phyloP scores from a whole-genome alignment of 1,140 invertebrate genomes.

The Zaprionus camerounensis region DNA sequence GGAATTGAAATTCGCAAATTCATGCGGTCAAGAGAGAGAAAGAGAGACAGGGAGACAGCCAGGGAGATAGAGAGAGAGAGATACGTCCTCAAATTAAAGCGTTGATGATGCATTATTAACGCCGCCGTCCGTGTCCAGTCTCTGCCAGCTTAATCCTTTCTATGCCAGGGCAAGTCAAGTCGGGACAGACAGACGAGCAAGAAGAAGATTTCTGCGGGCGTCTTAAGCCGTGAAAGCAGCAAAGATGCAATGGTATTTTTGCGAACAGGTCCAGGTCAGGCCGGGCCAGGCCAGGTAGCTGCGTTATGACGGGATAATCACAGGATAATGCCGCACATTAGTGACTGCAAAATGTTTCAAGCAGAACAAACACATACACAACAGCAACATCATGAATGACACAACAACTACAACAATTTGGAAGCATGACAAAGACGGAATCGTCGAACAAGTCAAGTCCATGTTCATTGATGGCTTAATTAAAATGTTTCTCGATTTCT shows the following conservation, averaged over 20 bases:
- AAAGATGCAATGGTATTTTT: slow-evolving; percentile 31
- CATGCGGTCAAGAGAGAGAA: neutral
- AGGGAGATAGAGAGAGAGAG: neutral
- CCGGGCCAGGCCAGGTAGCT: slow-evolving; percentile 29
- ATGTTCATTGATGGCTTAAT: slow-evolving; percentile 75
- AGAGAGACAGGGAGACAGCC: too few species aligned
- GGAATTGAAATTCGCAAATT: slow-evolving; percentile 1
- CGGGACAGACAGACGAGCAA: neutral
- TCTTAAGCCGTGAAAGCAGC: slow-evolving; percentile 50
- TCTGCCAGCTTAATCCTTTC: slow-evolving; percentile 68
- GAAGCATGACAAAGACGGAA: slow-evolving; percentile 37
- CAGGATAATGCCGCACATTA: slow-evolving; percentile 79
- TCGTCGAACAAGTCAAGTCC: slow-evolving; percentile 29
- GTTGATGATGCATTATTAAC: slow-evolving; percentile 84
- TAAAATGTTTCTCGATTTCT: slow-evolving; percentile 61
- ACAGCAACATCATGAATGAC: slow-evolving; percentile 32
- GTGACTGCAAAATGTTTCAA: slow-evolving; percentile 36
- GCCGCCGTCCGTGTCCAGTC: slow-evolving; percentile 59
- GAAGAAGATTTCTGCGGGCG: slow-evolving; percentile 40
- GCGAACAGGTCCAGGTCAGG: slow-evolving; percentile 11
- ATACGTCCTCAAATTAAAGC: slow-evolving; percentile 74
- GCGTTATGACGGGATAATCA: slow-evolving; percentile 66
- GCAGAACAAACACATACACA: neutral
- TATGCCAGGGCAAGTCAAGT: slow-evolving; percentile 53
- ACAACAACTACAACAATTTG: slow-evolving; percentile 40